These are phyloP conservation scores for Heliconius aoede DNA, from an alignment of 2,888 invertebrate species.

Conservation along the genomic window DNA sequence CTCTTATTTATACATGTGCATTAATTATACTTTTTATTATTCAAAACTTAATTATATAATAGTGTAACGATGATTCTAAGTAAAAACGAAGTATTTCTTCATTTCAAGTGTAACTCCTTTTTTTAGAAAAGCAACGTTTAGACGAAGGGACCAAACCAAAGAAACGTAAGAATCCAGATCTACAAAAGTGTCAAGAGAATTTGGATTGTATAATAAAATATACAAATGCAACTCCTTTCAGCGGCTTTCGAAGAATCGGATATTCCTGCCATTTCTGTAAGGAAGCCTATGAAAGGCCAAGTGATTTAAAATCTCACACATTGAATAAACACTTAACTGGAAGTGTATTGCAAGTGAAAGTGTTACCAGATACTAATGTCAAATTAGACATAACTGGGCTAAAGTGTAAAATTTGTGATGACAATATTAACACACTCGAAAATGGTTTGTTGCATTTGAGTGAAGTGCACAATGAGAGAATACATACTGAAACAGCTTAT, in stretches of 20 bases:
- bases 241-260: constrained; percentile 54
- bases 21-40: too few species aligned
- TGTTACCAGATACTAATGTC: constrained; percentile 47
- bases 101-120: background rate
- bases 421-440: constrained; percentile 51
- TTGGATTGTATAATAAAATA: constrained; percentile 58
- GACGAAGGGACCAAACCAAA: background rate
- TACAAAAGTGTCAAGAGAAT: constrained; percentile 53
- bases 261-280: constrained; percentile 59
- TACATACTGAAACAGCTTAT: constrained; percentile 56
- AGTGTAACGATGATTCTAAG: too few species aligned
- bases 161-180: constrained; percentile 3
- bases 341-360: constrained; percentile 21
- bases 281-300: constrained; percentile 51
- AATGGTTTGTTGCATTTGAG: constrained; percentile 53
- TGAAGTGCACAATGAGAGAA: constrained; percentile 51
- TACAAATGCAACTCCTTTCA: constrained; percentile 62
- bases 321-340: constrained; percentile 45
- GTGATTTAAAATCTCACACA: constrained; percentile 58
- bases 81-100: too few species aligned
- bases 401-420: constrained; percentile 61
- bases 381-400: constrained; percentile 68
- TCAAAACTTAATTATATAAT: too few species aligned
- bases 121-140: constrained; percentile 20
- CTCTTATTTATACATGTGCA: too few species aligned